Evolutionary conservation across 2,888 invertebrate genomes (phyloP).

Genomic region (Xylocampa areola): DNA sequence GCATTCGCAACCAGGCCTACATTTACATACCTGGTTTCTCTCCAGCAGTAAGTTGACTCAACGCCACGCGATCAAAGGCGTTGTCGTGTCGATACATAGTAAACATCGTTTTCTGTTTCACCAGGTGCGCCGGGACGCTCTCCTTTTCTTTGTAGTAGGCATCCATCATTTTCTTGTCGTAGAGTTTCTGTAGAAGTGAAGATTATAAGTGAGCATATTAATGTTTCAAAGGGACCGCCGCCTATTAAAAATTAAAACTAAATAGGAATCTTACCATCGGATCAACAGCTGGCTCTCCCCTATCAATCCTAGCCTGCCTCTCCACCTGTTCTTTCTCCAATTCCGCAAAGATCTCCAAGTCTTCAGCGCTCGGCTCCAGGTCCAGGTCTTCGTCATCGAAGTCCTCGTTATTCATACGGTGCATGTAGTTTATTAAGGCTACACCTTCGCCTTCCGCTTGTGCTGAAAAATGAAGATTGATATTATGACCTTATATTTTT

Average conservation of each 20-base stretch:
- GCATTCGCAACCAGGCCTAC: too few species aligned
- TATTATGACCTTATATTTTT: too few species aligned
- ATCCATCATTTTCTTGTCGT: conserved; percentile 79
- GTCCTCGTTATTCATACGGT: conserved; percentile 62
- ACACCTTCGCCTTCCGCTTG: conserved; percentile 72
- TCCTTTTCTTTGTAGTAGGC: conserved; percentile 73
- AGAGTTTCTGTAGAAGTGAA: conserved; percentile 74
- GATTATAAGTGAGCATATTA: too few species aligned
- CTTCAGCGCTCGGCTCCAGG: conserved; percentile 79
- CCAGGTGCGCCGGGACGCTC: conserved; percentile 70
- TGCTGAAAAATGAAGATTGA: conserved; percentile 40
- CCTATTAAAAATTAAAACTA: not conserved
- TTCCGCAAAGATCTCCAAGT: conserved; percentile 82
- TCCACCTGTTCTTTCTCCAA: conserved; percentile 78
- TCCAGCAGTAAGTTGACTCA: conserved; percentile 81
- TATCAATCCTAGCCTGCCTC: conserved; percentile 79
- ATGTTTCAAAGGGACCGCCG: too few species aligned
- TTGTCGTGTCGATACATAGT: conserved; percentile 79
- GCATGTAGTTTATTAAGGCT: conserved; percentile 75
- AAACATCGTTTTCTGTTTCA: conserved; percentile 63
- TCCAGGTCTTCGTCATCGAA: conserved; percentile 68
- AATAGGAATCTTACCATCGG: conserved; percentile 78
- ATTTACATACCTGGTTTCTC: conserved; percentile 72
- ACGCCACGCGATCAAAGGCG: conserved; percentile 78
- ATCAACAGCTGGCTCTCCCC: conserved; percentile 84